Evolutionary conservation across 2,797 vertebrate genomes (phyloP), one percentile per base, ranked within the genome.

Genomic region (Enteromius argenteus): DNA sequence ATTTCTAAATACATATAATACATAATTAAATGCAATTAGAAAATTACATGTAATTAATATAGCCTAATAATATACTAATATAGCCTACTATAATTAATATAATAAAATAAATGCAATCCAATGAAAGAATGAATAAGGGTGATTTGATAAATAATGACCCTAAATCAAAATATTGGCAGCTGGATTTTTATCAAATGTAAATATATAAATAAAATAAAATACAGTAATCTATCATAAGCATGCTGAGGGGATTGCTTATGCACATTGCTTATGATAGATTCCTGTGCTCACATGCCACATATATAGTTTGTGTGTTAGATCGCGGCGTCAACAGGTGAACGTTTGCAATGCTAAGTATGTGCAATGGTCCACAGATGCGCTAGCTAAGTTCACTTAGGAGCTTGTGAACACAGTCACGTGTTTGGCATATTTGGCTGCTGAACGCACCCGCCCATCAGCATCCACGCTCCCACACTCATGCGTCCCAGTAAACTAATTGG

Each of bases 401-500:
- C 84, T 89, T 77, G 86, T 86, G 85, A 85, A 87, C 84, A 84
- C 83, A 68, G 84, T 89, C 87, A 89, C 83, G 85, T 90, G 89
- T 84, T 88, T 74, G 42, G 79, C 69, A 72, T 78, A 81, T 75
- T 67, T 88, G 86, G 83, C 86, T 84, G 85, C 77, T 69, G 84
- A 86, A 86, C 69, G 62, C 51, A 66, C 84, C 84, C 71, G 64
- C 85, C 84, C 72, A 76, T 80, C 78, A 81, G 72, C 85, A 75
- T 79, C 79, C 85, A 84, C 84, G 86, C 85, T 86, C 87, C 89
- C 89, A 87, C 87, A 90, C 83, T 88, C 84, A 73, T 9, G 81
- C 88, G 92, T 92, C 94, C 93, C 91, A 95, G 91, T 94, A 95
- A 95, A 94, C 92, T 95, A 95, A 95, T 95, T 95, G 94, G 91